Evolutionary conservation across 1,140 invertebrate genomes (phyloP), one percentile per base, ranked within the genome.

Genomic region (Dreissena rostriformis): DNA sequence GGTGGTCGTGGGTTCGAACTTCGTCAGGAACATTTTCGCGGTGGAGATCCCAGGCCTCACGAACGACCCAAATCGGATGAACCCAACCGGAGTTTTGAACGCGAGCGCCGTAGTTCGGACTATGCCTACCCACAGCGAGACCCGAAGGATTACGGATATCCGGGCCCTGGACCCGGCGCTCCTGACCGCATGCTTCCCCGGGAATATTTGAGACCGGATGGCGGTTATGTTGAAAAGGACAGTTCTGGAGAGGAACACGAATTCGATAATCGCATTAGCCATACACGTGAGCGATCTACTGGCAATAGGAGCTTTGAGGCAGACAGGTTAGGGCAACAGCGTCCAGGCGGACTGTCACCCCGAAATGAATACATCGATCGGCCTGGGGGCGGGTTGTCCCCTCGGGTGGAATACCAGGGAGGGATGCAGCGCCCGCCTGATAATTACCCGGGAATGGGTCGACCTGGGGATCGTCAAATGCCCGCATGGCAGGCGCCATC

Each of bases 11-110:
- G 80, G 7, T 6, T 86, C 49, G 87, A 88, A 66, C 75, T 89
- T 17, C 84, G 82, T 67, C 86, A 89, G 65, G 88, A 89, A 39
- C 79, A 86, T 76, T 89, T 89, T 72, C 19, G 19, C 19, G 22
- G 79, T 39, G 71, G 61, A 51, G 68, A 72, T 19, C 53, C 61
- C 17, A 72, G 84, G 26, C 73, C 77, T 11, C 53, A 26, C 1
- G 86, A 68, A 11, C 65, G 57, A 15, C 53, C 70, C 15, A 61
- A 81, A 49, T 73, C 82, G 12, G 86, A 68, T 7, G 86, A 68
- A 11, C 65, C 53, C 12, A 74, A 76, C 14, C 53, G 55, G 10
- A 63, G 24, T 19, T 57, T 67, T 29, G 71, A 61, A 72, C 49
- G 68, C 15, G 72, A 75, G 1, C 22, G 73, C 12, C 57, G 72